A percentile compares a stretch with the other conserved stretches of the same genome.
These are phyloP conservation scores for Mesocricetus auratus DNA, from an alignment of 2,113 vertebrate genomes.

Conservation along the genomic window DNA sequence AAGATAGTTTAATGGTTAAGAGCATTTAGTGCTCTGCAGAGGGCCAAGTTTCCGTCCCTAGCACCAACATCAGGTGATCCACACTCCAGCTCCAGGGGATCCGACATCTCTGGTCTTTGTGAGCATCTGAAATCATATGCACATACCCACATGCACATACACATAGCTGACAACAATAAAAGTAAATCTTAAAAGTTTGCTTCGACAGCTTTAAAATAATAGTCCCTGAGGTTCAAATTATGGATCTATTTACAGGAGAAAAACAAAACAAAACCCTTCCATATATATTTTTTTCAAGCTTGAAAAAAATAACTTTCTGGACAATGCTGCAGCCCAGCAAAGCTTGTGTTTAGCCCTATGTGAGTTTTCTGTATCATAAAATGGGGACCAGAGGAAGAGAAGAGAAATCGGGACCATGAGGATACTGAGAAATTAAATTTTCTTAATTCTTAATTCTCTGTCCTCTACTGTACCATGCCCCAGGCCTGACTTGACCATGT, in stretches of 20 bases:
- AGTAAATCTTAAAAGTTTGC: neutral
- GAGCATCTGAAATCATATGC: neutral
- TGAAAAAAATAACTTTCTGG: slow-evolving; percentile 2
- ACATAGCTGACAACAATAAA: neutral
- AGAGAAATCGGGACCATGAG: neutral
- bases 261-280: neutral
- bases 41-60: too few relatives aligned
- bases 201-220: slow-evolving; percentile 14
- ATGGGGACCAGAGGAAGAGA: neutral
- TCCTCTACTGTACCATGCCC: neutral
- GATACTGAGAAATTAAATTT: slow-evolving; percentile 21
- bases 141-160: neutral
- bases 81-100: too few relatives aligned
- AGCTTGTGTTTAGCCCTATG: slow-evolving; percentile 23
- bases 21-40: neutral
- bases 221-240: slow-evolving; percentile 27
- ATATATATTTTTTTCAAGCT: slow-evolving; percentile 28
- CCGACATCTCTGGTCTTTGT: neutral
- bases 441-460: slow-evolving; percentile 1
- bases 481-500: neutral
- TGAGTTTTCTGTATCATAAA: slow-evolving; percentile 10
- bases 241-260: neutral
- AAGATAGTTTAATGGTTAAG: neutral
- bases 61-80: neutral
- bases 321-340: neutral